Percentiles rank a stretch among this genome's conserved stretches.
Evolutionary conservation across 2,113 vertebrate species (phyloP).

Genomic region (Lutjanus erythropterus): DNA sequence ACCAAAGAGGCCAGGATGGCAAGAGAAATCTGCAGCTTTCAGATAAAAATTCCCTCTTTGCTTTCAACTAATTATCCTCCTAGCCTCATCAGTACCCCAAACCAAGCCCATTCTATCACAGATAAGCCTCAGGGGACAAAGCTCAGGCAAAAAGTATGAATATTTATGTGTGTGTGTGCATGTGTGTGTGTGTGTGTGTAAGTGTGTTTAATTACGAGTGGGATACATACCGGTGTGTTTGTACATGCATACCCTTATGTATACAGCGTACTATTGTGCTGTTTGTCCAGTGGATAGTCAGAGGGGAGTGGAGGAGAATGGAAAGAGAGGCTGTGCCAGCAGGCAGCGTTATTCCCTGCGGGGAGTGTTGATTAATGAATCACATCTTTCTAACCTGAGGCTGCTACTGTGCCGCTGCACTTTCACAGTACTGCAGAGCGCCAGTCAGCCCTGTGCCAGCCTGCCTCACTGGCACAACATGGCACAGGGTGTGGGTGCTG

Average conservation of each 20-base stretch:
- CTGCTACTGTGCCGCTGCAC: constrained; percentile 60
- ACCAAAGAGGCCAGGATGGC: constrained; percentile 57
- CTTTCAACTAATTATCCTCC: constrained; percentile 80
- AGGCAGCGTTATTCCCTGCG: constrained; percentile 65
- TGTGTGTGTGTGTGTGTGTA: constrained; percentile 27
- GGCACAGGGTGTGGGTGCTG: constrained; percentile 63
- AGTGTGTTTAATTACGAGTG: constrained; percentile 65
- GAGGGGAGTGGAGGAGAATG: constrained; percentile 56
- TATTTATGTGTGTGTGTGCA: constrained; percentile 66
- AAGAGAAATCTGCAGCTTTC: constrained; percentile 79
- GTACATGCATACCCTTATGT: constrained; percentile 33
- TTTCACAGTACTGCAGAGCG: constrained; percentile 69
- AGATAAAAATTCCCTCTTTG: constrained; percentile 77
- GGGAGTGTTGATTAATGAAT: constrained; percentile 83
- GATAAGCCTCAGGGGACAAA: constrained; percentile 75
- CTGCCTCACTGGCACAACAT: constrained; percentile 56
- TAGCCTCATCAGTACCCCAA: constrained; percentile 60
- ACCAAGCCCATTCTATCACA: constrained; percentile 73
- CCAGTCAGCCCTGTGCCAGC: constrained; percentile 65
- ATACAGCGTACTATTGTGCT: constrained; percentile 57
- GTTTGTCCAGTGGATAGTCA: constrained; percentile 70
- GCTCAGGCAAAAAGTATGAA: constrained; percentile 69
- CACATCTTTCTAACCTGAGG: constrained; percentile 77
- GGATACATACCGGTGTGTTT: constrained; percentile 48
- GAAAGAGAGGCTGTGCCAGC: constrained; percentile 58